A percentile compares a stretch with the other conserved stretches of the same genome.
These are phyloP conservation scores for Dicycla oo DNA, from an alignment of 2,888 invertebrate genomes.

Conservation along the genomic window DNA sequence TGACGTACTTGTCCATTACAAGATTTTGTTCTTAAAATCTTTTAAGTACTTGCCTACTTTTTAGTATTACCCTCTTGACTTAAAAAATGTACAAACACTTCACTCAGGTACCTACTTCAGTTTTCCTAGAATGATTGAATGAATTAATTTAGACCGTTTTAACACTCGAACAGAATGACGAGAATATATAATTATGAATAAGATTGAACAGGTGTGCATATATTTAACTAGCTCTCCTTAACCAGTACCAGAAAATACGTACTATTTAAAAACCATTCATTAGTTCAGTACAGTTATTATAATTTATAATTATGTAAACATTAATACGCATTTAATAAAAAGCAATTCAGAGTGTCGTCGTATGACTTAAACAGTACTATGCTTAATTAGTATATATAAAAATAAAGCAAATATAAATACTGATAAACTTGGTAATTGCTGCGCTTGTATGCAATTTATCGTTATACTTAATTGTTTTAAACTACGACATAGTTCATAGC, in stretches of 20 bases:
- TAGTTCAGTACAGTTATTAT: conserved; percentile 47
- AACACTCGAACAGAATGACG: conserved; percentile 57
- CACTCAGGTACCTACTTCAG: conserved; percentile 41
- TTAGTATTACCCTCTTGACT: conserved; percentile 60
- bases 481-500: conserved; percentile 61
- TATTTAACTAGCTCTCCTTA: conserved; percentile 59
- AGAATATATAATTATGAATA: conserved; percentile 60
- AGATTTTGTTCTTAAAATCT: conserved; percentile 66
- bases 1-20: conserved; percentile 59
- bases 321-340: conserved; percentile 11
- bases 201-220: conserved; percentile 54
- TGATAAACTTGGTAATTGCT: conserved; percentile 7
- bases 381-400: conserved; percentile 2
- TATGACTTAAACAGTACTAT: conserved; percentile 1
- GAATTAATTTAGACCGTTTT: conserved; percentile 63
- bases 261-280: conserved; percentile 51
- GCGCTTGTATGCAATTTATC: conserved; percentile 41
- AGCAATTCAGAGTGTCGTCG: neutral
- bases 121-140: conserved; percentile 63
- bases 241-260: conserved; percentile 41
- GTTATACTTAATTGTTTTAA: conserved; percentile 62
- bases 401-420: conserved; percentile 34
- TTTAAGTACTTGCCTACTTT: conserved; percentile 50
- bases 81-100: conserved; percentile 64
- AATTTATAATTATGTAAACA: conserved; percentile 16